Conservation (phyloP, 2,797 vertebrate species). For the Leuciscus waleckii region DNA sequence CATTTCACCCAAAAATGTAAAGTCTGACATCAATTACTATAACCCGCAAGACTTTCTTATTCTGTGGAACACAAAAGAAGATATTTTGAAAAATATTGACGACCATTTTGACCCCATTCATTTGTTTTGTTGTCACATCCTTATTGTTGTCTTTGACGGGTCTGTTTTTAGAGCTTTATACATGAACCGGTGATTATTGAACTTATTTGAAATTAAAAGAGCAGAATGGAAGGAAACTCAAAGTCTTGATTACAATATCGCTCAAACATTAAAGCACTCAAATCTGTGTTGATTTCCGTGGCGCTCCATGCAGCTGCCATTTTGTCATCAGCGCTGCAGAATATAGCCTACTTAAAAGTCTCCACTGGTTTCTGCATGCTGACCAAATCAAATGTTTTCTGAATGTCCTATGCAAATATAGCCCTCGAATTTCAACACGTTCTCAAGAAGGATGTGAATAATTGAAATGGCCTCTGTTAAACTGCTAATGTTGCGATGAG, state of each 20-base stretch:
- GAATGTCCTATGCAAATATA: conserved; percentile 25
- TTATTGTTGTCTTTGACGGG: background rate
- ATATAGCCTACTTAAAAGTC: conserved; percentile 27
- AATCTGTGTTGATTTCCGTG: conserved; percentile 36
- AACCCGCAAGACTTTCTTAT: background rate
- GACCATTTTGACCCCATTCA: background rate
- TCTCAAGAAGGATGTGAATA: conserved; percentile 37
- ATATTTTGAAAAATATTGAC: background rate
- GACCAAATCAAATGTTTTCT: conserved; percentile 39
- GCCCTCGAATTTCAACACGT: conserved; percentile 4
- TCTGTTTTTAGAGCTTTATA: background rate
- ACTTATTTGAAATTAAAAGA: conserved; percentile 24
- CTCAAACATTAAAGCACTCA: background rate
- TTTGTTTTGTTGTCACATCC: background rate
- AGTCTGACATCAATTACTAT: background rate
- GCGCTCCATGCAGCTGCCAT: conserved; percentile 36
- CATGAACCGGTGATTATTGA: background rate
- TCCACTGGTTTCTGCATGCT: background rate
- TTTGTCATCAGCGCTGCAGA: background rate
- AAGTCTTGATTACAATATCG: conserved; percentile 36
- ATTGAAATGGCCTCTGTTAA: conserved; percentile 39
- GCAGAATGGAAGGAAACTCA: background rate
- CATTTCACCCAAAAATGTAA: background rate
- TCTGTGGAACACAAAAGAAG: background rate
- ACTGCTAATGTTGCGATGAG: conserved; percentile 16